Evolutionary conservation across 2,888 invertebrate genomes (phyloP), one percentile per base, ranked within the genome.

Genomic region (Agrochola lota): DNA sequence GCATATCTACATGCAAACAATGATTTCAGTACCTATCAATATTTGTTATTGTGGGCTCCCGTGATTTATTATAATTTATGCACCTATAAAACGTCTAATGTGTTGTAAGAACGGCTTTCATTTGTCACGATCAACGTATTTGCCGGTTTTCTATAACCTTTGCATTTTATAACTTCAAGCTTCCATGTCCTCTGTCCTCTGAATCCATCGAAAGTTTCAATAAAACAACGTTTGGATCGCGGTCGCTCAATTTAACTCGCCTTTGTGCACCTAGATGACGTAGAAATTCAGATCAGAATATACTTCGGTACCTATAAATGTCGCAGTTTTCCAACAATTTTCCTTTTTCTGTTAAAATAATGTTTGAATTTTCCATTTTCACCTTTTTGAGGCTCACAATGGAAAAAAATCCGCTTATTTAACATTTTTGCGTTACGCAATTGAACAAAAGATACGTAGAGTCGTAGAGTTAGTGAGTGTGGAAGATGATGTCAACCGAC

Each of bases 221-320:
- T 49, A 67, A 49, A 49, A 49, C 15, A 23, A 15, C 15, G 8
- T 30, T 68, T 23, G 15, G 49, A 68, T 30, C 26, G 9, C 23
- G 23, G 9, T 15, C 23, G 15, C 49, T 4, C 30, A 8, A 68
- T 68, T 49, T 30, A 68, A 68, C 30, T 23, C 5, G 9, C 30
- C 12, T 49, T 23, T 30, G 67, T 49, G 23, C 5, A 68, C 7
- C 26, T 43, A 30, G 17, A 3, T 40, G 70, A 43, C 72, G 67
- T 79, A 49, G 80, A 71, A 62, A 77, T 26, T 75, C 74, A 80
- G 80, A 30, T 68, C 49, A 78, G 76, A 86, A 85, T 84, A 60
- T 40, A 49, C 35, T 26, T 26, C 11, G 11, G 43, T 43, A 59
- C 57, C 57, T 20, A 49, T 20, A n/a, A n/a, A 17, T 35, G 35